Percentiles rank a stretch among this genome's conserved stretches.
phyloP scores from a whole-genome alignment of 2,888 invertebrate species.

The Hedya salicella region DNA sequence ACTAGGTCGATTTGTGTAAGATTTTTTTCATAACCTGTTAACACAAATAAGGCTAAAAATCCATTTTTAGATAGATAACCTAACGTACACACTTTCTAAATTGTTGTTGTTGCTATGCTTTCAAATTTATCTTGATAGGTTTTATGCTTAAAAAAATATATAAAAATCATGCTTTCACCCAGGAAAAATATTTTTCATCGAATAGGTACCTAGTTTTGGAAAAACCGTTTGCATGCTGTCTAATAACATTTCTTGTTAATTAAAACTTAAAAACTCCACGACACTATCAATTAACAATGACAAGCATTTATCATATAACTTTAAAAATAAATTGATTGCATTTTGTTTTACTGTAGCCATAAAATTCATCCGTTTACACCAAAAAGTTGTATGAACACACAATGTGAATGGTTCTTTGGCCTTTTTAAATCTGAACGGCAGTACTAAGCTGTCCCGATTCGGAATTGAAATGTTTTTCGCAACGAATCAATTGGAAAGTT shows the following conservation, averaged over 20 bases:
- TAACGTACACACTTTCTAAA: too few species aligned
- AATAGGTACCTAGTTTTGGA: too few species aligned
- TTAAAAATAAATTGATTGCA: slow-evolving; percentile 4
- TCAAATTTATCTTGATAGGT: too few species aligned
- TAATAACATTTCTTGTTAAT: background rate
- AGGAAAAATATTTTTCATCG: too few species aligned
- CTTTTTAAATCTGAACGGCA: background rate
- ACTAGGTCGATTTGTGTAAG: too few species aligned
- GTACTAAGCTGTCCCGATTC: background rate
- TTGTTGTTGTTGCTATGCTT: too few species aligned
- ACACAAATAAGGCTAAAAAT: too few species aligned
- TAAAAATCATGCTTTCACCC: too few species aligned
- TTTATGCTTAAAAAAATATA: too few species aligned
- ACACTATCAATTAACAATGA: background rate
- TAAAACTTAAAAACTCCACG: background rate
- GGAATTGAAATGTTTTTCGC: slow-evolving; percentile 22
- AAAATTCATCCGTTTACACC: background rate
- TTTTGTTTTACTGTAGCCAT: background rate
- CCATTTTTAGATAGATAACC: too few species aligned
- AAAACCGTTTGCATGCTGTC: too few species aligned
- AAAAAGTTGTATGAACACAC: background rate
- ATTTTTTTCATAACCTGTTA: too few species aligned
- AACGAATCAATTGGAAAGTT: slow-evolving; percentile 22
- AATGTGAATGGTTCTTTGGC: background rate
- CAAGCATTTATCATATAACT: background rate